Conservation (phyloP, 2,888 invertebrate species). For the Sesia bembeciformis region DNA sequence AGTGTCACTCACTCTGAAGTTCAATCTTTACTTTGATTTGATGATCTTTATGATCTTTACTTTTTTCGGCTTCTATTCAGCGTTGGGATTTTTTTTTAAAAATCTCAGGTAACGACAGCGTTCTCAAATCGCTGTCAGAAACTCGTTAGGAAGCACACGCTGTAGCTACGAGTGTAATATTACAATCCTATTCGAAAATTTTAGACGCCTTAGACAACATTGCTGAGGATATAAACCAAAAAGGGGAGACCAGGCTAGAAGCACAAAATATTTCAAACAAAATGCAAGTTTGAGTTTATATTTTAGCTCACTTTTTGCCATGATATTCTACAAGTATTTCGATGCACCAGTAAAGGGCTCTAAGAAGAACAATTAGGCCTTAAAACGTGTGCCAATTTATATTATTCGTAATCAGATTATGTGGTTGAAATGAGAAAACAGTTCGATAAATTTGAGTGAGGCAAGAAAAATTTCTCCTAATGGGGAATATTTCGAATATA, state of each 20-base stretch:
- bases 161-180: not conserved
- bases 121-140: not conserved
- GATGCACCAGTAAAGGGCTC: not conserved
- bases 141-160: not conserved
- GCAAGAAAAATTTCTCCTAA: not conserved
- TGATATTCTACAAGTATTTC: slow-evolving; percentile 5
- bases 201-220: slow-evolving; percentile 1
- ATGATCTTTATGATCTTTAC: too few relatives aligned
- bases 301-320: slow-evolving; percentile 6
- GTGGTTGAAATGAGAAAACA: not conserved
- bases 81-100: slow-evolving; percentile 9
- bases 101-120: not conserved
- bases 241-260: slow-evolving; percentile 5
- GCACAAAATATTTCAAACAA: slow-evolving; percentile 7
- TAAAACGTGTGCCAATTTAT: not conserved
- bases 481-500: not conserved
- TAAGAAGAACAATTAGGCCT: not conserved
- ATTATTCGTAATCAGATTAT: not conserved
- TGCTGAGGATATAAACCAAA: slow-evolving; percentile 1
- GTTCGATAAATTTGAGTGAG: not conserved
- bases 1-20: too few relatives aligned
- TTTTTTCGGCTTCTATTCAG: slow-evolving; percentile 17
- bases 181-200: not conserved
- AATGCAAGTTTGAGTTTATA: slow-evolving; percentile 7
- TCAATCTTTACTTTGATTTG: too few relatives aligned